These are phyloP conservation scores for Teleopsis dalmanni DNA, from an alignment of 1,140 invertebrate genomes.

Conservation along the genomic window DNA sequence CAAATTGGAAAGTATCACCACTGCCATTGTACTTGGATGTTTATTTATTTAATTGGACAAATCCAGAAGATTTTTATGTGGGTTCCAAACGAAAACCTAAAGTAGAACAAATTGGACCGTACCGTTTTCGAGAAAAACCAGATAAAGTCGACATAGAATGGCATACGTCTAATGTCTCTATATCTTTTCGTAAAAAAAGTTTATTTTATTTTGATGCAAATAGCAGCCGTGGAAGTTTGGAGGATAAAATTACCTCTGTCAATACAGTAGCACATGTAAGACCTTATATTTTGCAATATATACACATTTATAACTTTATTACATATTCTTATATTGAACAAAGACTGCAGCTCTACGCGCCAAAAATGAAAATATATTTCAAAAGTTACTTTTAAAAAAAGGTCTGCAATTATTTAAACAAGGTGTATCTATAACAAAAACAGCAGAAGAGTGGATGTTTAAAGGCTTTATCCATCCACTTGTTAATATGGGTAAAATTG, in stretches of 20 bases:
- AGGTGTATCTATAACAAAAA: conserved; percentile 52
- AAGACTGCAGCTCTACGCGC: conserved; percentile 55
- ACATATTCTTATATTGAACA: background rate
- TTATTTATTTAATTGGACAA: conserved; percentile 79
- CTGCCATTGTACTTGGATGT: conserved; percentile 69
- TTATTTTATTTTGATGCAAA: conserved; percentile 67
- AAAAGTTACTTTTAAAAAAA: conserved; percentile 47
- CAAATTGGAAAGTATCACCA: conserved; percentile 64
- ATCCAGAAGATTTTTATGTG: conserved; percentile 53
- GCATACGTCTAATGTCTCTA: conserved; percentile 65
- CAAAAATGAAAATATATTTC: conserved; percentile 36
- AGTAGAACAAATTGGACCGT: conserved; percentile 65
- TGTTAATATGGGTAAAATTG: conserved; percentile 53
- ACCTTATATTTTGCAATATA: background rate
- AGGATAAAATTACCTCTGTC: conserved; percentile 67
- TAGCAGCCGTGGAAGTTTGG: conserved; percentile 64
- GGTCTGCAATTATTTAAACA: conserved; percentile 45
- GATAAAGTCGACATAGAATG: conserved; percentile 65
- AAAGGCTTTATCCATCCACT: conserved; percentile 63
- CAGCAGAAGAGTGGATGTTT: conserved; percentile 64
- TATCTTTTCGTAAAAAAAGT: conserved; percentile 71
- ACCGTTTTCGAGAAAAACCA: conserved; percentile 62
- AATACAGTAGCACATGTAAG: conserved; percentile 70
- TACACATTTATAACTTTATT: background rate
- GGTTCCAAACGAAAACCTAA: conserved; percentile 50